Conservation (phyloP, 2,888 invertebrate species). For the Cremastinae sp. region DNA sequence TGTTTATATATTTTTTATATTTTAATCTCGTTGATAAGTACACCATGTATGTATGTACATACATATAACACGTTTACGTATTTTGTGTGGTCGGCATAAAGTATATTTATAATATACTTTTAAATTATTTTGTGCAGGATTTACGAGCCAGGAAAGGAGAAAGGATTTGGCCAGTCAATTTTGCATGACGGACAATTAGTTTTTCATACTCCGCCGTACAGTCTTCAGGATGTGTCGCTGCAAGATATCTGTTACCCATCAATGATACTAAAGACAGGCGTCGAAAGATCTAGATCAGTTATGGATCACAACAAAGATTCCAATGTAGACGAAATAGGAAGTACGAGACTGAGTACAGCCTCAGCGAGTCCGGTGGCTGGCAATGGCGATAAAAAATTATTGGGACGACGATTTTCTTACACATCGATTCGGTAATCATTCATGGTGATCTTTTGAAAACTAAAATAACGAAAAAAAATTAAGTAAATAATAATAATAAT, state of each 20-base stretch:
- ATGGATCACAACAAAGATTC: constrained; percentile 75
- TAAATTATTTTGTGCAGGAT: constrained; percentile 80
- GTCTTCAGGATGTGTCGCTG: constrained; percentile 87
- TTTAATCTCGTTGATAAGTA: no score
- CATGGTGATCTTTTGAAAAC: constrained; percentile 54
- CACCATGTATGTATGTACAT: no score
- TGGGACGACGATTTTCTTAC: constrained; percentile 84
- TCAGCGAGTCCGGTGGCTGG: constrained; percentile 79
- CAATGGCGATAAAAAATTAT: constrained; percentile 78
- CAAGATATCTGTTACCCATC: constrained; percentile 82
- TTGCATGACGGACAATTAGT: constrained; percentile 92
- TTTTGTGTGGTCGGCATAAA: no score
- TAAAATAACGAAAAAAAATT: no score
- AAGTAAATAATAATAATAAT: no score
- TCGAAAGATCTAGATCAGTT: constrained; percentile 77
- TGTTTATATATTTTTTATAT: no score
- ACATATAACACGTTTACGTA: no score
- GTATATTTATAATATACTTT: constrained; percentile 28
- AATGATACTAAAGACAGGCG: constrained; percentile 68
- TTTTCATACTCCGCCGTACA: constrained; percentile 95
- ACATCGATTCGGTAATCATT: constrained; percentile 82
- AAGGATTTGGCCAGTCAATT: constrained; percentile 96
- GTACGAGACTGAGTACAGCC: constrained; percentile 72
- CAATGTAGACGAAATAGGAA: constrained; percentile 68
- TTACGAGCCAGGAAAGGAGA: constrained; percentile 89